Base-by-base conservation (phyloP, 2,113 vertebrate genomes). In the Benitochromis conjunctus region DNA sequence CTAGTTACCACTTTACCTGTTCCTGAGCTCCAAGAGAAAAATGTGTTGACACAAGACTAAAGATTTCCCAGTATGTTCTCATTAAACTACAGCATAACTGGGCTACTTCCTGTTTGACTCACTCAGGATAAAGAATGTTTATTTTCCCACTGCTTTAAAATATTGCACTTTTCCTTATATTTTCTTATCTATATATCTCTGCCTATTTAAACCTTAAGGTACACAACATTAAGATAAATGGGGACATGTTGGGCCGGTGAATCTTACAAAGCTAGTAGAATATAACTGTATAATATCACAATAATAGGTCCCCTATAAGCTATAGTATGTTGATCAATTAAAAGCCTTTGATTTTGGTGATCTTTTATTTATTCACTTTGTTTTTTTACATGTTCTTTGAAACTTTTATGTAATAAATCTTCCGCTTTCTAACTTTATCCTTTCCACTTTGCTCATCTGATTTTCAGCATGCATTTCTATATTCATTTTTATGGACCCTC, bases 401-500 rank as follows among this genome's bases (percentile, higher is more conserved):
- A 84, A 58, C 88, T 64, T 86, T 81, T 11, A 18, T 29, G 66
- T 55, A 10, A 8, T n/a, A 83, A 53, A 69, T 80, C 38, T 79
- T 57, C 81, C 62, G 85, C 57, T 54, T 82, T 76, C 82, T 64
- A 41, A 56, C 64, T 88, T 51, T 12, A 19, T 51, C 43, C 53
- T 54, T 53, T 57, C 66, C 36, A 36, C 54, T 76, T 41, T 53
- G 58, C 38, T 57, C 76, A 51, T 87, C 79, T 87, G 54, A 66
- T 87, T 84, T 69, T 66, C 91, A 48, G 86, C 46, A 74, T 79
- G 31, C 31, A 41, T 86, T 69, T 88, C 51, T 89, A 43, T 74
- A 81, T 88, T 91, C 78, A 34, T 78, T 86, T 36, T 43, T n/a
- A 79, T 83, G 36, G 80, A 57, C 18, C 79, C 34, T 81, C 38